These are phyloP conservation scores for Centropristis striata DNA, from an alignment of 2,113 vertebrate species.

Conservation along the genomic window DNA sequence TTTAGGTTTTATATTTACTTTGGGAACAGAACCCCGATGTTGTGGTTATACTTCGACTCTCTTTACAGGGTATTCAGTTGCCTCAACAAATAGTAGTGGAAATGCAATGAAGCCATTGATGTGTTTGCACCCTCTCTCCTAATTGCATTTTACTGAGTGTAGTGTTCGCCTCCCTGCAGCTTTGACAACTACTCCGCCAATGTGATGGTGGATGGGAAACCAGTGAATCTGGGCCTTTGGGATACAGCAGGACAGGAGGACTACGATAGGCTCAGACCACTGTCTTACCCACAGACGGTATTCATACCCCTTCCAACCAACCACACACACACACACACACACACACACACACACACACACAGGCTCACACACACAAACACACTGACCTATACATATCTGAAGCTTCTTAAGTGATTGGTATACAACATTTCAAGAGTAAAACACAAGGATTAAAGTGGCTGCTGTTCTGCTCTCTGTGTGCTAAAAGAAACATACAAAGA, in stretches of 20 bases:
- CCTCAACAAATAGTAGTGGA: not conserved
- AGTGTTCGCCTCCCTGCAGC: constrained; percentile 58
- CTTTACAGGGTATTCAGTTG: not conserved
- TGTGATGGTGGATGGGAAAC: constrained; percentile 88
- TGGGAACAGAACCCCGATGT: not conserved
- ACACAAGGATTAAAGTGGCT: not conserved
- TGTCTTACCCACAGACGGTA: constrained; percentile 89
- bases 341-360: constrained; percentile 7
- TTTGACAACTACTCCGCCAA: constrained; percentile 89
- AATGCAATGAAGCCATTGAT: not conserved
- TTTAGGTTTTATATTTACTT: too few species aligned
- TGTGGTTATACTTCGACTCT: not conserved
- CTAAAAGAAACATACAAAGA: too few species aligned
- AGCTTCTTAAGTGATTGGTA: not conserved
- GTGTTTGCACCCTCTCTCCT: not conserved
- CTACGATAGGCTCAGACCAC: constrained; percentile 86
- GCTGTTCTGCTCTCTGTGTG: not conserved
- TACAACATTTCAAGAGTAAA: not conserved
- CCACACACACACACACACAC: constrained; percentile 11
- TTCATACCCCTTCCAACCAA: constrained; percentile 11
- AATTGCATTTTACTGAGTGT: not conserved
- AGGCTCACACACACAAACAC: constrained; percentile 24
- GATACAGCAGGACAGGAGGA: constrained; percentile 88
- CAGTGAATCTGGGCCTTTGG: constrained; percentile 88
- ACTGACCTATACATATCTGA: not conserved